A percentile compares a stretch with the other conserved stretches of the same genome.
phyloP scores from a whole-genome alignment of 2,888 invertebrate genomes.

The Drosophila prolongata region DNA sequence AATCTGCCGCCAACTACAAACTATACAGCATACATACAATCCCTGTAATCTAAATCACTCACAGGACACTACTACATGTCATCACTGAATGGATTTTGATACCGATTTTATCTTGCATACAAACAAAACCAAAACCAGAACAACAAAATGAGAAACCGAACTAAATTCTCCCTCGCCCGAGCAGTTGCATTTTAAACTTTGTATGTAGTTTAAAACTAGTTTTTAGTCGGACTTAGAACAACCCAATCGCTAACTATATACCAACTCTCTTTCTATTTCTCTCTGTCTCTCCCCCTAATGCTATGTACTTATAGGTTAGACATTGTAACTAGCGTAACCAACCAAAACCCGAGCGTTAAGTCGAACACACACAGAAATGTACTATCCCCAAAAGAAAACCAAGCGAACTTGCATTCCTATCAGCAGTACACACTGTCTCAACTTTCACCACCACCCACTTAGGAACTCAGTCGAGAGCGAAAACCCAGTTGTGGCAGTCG shows the following conservation, averaged over 20 bases:
- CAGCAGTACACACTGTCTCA: conserved; percentile 40
- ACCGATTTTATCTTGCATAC: conserved; percentile 61
- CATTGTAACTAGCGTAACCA: conserved; percentile 70
- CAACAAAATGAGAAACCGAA: conserved; percentile 1
- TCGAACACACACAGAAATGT: conserved; percentile 41
- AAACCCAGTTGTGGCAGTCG: conserved; percentile 36
- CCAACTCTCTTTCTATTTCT: conserved; percentile 71
- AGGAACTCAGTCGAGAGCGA: conserved; percentile 19
- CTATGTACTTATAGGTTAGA: conserved; percentile 81
- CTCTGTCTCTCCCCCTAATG: conserved; percentile 66
- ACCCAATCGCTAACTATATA: conserved; percentile 67
- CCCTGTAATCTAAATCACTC: conserved; percentile 25
- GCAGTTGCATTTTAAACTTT: conserved; percentile 63
- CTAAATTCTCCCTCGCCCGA: conserved; percentile 28
- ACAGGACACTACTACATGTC: conserved; percentile 28
- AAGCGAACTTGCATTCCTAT: conserved; percentile 29
- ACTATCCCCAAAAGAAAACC: conserved; percentile 36
- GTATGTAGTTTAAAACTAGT: conserved; percentile 60
- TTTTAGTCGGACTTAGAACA: conserved; percentile 53
- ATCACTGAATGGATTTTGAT: conserved; percentile 60
- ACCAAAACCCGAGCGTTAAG: conserved; percentile 24
- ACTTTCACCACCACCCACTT: conserved; percentile 48
- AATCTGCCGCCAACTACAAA: conserved; percentile 54
- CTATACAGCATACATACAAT: conserved; percentile 14
- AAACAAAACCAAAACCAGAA: conserved; percentile 5